Base-by-base conservation (phyloP, 2,113 vertebrate genomes). In the Ictalurus punctatus region DNA sequence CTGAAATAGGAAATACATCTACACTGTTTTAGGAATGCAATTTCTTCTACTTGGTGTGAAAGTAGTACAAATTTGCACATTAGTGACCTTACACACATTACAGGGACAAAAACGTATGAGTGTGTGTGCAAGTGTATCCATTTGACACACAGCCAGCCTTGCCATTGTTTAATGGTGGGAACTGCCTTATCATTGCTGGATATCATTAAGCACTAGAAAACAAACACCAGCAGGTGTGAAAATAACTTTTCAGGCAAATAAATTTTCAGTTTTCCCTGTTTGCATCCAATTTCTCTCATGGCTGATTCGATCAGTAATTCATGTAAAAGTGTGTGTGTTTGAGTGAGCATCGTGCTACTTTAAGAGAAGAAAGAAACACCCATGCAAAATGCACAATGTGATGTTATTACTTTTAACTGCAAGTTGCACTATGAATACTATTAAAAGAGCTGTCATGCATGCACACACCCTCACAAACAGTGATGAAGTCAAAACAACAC, bases 121-220 rank as follows among this genome's bases (percentile, higher is more conserved):
- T 86, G 90, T 80, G n/a, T 73, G 61, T 83, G 82, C 10, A 25
- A 52, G 44, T 19, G n/a, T 54, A 67, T 12, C 65, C 25, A 83
- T n/a, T 59, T 86, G 65, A 61, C 78, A 82, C 78, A 83, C 80
- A 56, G 85, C 86, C 87, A 86, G 84, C 25, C 80, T 54, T 67
- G 9, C 91, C 71, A 92, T 92, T 93, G 80, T 89, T 84, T 93
- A 48, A 74, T 48, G 52, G 61, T 90, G 88, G 69, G 76, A 87
- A 69, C 54, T 76, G 87, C 67, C 61, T 61, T 89, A 40, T 84
- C 85, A 59, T 83, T 91, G 14, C 10, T 74, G 63, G 81, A 76
- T 89, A 91, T 92, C 88, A 90, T 83, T 13, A 83, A 54, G 81
- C 88, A 90, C 91, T 93, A 90, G 90, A 84, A 92, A 48, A 84